These are phyloP conservation scores for Cotesia glomerata DNA, from an alignment of 1,140 invertebrate species.

Conservation along the genomic window DNA sequence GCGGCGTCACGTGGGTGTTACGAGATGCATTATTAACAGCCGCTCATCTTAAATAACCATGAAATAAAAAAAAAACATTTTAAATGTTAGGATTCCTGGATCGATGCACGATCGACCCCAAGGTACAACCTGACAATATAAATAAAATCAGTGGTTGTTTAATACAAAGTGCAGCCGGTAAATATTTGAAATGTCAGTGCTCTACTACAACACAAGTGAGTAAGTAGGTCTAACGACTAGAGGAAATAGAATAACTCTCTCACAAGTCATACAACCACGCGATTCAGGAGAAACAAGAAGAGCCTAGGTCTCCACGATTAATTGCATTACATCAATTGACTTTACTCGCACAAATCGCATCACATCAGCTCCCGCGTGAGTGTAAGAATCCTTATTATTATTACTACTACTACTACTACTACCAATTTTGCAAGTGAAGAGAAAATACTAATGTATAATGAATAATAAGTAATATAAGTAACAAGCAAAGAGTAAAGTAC, in stretches of 20 bases:
- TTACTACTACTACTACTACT: too few species aligned
- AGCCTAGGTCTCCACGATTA: slow-evolving; percentile 2
- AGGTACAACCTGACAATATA: not conserved
- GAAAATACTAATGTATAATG: too few species aligned
- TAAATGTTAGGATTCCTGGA: not conserved
- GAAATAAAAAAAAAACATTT: not conserved
- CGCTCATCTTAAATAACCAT: not conserved
- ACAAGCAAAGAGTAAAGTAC: too few species aligned
- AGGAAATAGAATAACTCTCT: slow-evolving; percentile 2
- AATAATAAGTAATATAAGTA: too few species aligned
- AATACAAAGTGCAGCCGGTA: not conserved
- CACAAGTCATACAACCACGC: slow-evolving; percentile 7
- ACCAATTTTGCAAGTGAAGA: too few species aligned
- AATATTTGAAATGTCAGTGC: slow-evolving; percentile 6
- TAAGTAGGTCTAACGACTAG: not conserved
- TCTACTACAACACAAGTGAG: not conserved
- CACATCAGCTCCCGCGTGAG: too few species aligned
- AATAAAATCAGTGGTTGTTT: not conserved
- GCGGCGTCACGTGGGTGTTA: slow-evolving; percentile 20
- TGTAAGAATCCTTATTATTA: too few species aligned
- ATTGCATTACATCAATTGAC: slow-evolving; percentile 1
- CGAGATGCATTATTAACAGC: slow-evolving; percentile 1
- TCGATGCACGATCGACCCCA: too few species aligned
- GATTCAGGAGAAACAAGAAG: slow-evolving; percentile 2
- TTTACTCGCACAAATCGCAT: not conserved